These are phyloP conservation scores for Rhinopomastus cyanomelas DNA, from an alignment of 2,113 vertebrate genomes.

Conservation along the genomic window DNA sequence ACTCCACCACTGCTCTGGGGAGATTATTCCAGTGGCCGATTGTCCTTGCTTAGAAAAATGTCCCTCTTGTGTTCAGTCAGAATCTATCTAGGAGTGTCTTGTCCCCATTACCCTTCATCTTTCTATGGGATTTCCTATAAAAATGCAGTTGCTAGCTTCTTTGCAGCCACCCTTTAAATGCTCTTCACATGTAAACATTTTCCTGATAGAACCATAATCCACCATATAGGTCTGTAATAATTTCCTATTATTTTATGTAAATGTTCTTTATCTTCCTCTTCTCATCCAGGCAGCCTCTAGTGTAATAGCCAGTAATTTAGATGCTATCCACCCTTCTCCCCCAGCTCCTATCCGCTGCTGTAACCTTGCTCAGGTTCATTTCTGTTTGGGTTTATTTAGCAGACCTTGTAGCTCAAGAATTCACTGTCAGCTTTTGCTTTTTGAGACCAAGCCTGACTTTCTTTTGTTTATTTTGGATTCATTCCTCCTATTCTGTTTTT, in stretches of 20 bases:
- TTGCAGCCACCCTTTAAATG: not conserved
- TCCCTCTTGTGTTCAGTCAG: not conserved
- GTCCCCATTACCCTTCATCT: not conserved
- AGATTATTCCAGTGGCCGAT: not conserved
- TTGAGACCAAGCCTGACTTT: not conserved
- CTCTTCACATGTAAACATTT: not conserved
- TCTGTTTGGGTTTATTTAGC: accelerated
- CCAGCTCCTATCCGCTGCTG: not conserved
- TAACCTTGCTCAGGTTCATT: not conserved
- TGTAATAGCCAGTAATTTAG: not conserved
- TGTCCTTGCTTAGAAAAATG: not conserved
- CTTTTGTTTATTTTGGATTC: not conserved
- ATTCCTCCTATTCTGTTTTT: not conserved
- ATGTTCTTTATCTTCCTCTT: not conserved
- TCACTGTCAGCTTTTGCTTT: not conserved
- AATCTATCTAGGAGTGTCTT: not conserved
- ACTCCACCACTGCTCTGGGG: not conserved
- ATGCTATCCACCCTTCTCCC: accelerated
- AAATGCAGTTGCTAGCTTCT: not conserved
- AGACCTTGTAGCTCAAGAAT: not conserved
- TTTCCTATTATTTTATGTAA: not conserved
- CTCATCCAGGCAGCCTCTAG: not conserved
- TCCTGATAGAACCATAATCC: not conserved
- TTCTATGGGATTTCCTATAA: accelerated
- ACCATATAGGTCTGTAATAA: not conserved